Base-by-base conservation (phyloP, 2,113 vertebrate genomes). In the Phycodurus eques region DNA sequence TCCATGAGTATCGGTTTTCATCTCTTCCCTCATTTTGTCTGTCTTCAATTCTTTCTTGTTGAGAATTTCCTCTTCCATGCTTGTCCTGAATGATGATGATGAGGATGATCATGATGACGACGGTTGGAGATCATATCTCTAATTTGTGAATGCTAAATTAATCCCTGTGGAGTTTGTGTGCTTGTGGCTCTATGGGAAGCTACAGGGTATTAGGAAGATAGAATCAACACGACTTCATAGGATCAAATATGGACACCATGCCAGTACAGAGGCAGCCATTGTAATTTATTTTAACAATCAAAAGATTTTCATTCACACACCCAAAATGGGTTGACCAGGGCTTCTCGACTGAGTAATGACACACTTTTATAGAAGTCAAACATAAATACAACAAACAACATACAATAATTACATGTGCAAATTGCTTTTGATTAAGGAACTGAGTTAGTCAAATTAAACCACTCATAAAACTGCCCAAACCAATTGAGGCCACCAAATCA, bases 111-210 rank as follows among this genome's bases (percentile, higher is more conserved):
- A 82, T 84, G 81, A 76, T 81, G 83, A 83, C 83, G 81, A 83
- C 85, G 27, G 83, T 84, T 84, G 71, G 83, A 79, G 75, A 85
- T 79, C 56, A 71, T 85, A 87, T 88, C 85, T 84, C 70, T 89
- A 84, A 91, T 90, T 87, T 89, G 75, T 80, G 80, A 86, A 88
- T 87, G 83, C 77, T 84, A 88, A 91, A 89, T 88, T 84, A 88
- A 88, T 86, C 86, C 87, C 77, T 84, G 75, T 80, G 80, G 87
- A 87, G 80, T 83, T 86, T 79, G 71, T 77, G 70, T 62, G 22
- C 79, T 73, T 76, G 71, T 84, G 80, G 80, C 75, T 85, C 77
- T 71, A 76, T 85, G 78, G 77, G 79, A 82, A 76, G 71, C 82
- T 86, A 82, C 19, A n/a, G 80, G 60, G 87, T 88, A 90, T 90